Conservation (phyloP, 1,140 invertebrate genomes). For the Lasioglossum albipes region DNA sequence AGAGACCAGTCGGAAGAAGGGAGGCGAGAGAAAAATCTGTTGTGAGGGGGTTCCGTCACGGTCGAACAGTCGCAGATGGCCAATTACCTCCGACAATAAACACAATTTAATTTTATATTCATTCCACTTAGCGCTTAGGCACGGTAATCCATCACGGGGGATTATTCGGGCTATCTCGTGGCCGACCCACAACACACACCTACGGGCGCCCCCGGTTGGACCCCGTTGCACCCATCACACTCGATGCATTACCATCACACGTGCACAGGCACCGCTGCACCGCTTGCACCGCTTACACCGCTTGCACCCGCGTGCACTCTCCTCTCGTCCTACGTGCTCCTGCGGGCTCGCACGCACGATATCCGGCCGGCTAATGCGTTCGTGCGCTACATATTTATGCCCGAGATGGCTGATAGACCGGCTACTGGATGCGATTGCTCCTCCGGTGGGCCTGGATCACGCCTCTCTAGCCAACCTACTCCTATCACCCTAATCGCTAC, state of each 20-base stretch:
- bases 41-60: slow-evolving; percentile 42
- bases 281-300: background rate
- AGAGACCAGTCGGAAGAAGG: background rate
- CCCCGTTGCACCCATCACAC: background rate
- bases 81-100: slow-evolving; percentile 78
- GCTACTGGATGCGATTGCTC: slow-evolving; percentile 65
- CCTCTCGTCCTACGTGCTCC: slow-evolving; percentile 31
- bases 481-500: slow-evolving; percentile 52
- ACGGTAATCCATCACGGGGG: slow-evolving; percentile 74
- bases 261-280: slow-evolving; percentile 1
- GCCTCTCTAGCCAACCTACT: background rate
- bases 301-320: no score
- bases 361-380: slow-evolving; percentile 69
- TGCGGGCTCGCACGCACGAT: slow-evolving; percentile 42
- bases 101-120: slow-evolving; percentile 78
- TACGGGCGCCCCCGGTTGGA: slow-evolving; percentile 21
- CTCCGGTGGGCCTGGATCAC: slow-evolving; percentile 56
- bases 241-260: slow-evolving; percentile 32
- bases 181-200: slow-evolving; percentile 64
- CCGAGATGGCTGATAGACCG: slow-evolving; percentile 69
- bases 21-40: slow-evolving; percentile 29
- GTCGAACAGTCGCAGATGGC: slow-evolving; percentile 75
- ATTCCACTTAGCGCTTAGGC: slow-evolving; percentile 74
- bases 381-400: slow-evolving; percentile 74
- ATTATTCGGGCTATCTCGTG: slow-evolving; percentile 74